These are phyloP conservation scores for Drosophila acutilabella DNA, from an alignment of 2,888 invertebrate genomes.

Conservation along the genomic window DNA sequence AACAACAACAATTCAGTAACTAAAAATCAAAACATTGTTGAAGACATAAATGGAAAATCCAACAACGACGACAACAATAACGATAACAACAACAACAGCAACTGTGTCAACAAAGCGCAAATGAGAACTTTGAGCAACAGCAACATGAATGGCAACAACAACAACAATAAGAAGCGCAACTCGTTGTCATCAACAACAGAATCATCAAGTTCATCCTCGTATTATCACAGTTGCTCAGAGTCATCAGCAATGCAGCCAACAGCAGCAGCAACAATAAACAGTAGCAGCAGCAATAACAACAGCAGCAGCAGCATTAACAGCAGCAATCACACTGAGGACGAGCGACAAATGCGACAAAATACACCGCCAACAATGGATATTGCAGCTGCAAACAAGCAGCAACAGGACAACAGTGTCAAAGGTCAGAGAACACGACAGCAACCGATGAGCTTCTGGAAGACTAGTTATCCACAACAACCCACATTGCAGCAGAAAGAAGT, in stretches of 20 bases:
- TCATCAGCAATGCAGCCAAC: constrained; percentile 23
- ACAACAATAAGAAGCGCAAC: constrained; percentile 48
- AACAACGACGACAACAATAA: constrained; percentile 36
- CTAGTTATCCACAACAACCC: constrained; percentile 65
- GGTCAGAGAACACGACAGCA: constrained; percentile 55
- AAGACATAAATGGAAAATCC: constrained; percentile 33
- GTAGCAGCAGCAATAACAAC: constrained; percentile 3
- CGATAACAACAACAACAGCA: constrained; percentile 31
- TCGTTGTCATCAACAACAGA: constrained; percentile 61
- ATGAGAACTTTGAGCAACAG: constrained; percentile 20
- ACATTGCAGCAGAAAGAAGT: constrained; percentile 71
- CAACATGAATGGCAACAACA: constrained; percentile 24
- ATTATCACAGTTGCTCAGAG: constrained; percentile 58
- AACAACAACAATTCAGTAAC: constrained; percentile 55
- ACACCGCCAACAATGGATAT: constrained; percentile 13
- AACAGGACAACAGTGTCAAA: constrained; percentile 31
- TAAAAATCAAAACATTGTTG: constrained; percentile 67
- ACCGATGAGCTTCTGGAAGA: constrained; percentile 69
- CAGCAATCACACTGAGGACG: constrained; percentile 25
- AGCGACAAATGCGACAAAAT: constrained; percentile 19
- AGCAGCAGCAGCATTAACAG: constrained; percentile 22
- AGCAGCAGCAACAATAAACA: constrained; percentile 12
- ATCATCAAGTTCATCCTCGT: constrained; percentile 37
- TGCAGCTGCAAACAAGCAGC: constrained; percentile 12
- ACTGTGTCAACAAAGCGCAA: constrained; percentile 17